phyloP scores from a whole-genome alignment of 2,113 vertebrate genomes.

The Tautogolabrus adspersus region DNA sequence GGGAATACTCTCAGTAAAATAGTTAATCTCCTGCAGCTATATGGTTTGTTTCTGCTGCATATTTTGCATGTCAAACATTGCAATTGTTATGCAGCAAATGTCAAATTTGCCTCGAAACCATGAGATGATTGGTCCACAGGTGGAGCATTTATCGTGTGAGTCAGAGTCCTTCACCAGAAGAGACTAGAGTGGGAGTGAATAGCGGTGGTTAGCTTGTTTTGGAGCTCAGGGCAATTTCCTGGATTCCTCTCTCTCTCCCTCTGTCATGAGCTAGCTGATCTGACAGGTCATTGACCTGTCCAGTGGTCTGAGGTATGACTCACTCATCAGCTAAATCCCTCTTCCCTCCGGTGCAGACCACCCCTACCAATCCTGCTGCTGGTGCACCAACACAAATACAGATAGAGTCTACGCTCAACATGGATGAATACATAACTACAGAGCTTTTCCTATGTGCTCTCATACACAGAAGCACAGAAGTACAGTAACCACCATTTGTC shows the following conservation, averaged over 20 bases:
- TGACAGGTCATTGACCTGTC: conserved; percentile 67
- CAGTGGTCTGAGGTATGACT: conserved; percentile 64
- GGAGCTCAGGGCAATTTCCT: conserved; percentile 61
- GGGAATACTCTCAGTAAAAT: background rate
- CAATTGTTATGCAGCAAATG: conserved; percentile 29
- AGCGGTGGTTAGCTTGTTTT: conserved; percentile 51
- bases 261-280: conserved; percentile 39
- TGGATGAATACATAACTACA: background rate
- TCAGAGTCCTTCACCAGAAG: conserved; percentile 51
- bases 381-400: background rate
- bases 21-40: conserved; percentile 3
- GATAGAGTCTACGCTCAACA: background rate
- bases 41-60: conserved; percentile 3
- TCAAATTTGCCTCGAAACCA: conserved; percentile 6
- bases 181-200: conserved; percentile 54
- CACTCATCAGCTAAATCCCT: conserved; percentile 49
- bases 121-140: conserved; percentile 46
- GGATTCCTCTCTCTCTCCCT: conserved; percentile 36
- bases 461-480: background rate
- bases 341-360: conserved; percentile 24
- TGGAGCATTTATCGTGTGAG: conserved; percentile 54
- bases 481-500: background rate
- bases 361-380: conserved; percentile 2
- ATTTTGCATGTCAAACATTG: background rate
- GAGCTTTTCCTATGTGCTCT: too few relatives aligned